Conservation (phyloP, 2,888 invertebrate species). For the Gastrophysa polygoni region DNA sequence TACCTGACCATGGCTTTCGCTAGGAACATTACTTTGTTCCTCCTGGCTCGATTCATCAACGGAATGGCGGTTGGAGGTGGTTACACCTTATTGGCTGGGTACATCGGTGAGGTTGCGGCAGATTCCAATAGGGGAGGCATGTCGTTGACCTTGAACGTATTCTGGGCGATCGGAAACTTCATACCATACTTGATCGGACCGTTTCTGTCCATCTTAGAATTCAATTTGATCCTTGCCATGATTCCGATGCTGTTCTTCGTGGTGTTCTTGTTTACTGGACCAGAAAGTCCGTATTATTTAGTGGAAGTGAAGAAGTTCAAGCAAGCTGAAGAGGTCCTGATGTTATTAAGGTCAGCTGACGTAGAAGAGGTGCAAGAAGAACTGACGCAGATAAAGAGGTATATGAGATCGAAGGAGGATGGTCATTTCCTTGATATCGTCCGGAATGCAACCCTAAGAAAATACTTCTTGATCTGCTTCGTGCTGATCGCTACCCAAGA, state of each 20-base stretch:
- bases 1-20: slow-evolving; percentile 42
- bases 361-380: slow-evolving; percentile 67
- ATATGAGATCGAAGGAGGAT: slow-evolving; percentile 31
- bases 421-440: slow-evolving; percentile 63
- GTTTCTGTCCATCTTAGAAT: slow-evolving; percentile 66
- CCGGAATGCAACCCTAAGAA: slow-evolving; percentile 70
- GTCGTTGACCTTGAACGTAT: slow-evolving; percentile 68
- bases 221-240: slow-evolving; percentile 61
- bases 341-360: slow-evolving; percentile 71
- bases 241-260: slow-evolving; percentile 62
- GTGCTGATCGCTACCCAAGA: slow-evolving; percentile 69
- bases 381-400: slow-evolving; percentile 39
- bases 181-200: slow-evolving; percentile 74
- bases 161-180: slow-evolving; percentile 72
- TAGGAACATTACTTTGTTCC: slow-evolving; percentile 41
- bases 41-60: slow-evolving; percentile 57
- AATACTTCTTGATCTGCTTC: slow-evolving; percentile 73
- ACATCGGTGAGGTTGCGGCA: slow-evolving; percentile 82
- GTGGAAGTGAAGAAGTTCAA: slow-evolving; percentile 64
- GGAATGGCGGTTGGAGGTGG: slow-evolving; percentile 73
- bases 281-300: slow-evolving; percentile 78
- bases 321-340: slow-evolving; percentile 69
- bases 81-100: slow-evolving; percentile 79
- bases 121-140: slow-evolving; percentile 78
- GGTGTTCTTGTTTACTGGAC: slow-evolving; percentile 69